Evolutionary conservation across 2,888 invertebrate species (phyloP).

Genomic region (Caenorhabditis becei): DNA sequence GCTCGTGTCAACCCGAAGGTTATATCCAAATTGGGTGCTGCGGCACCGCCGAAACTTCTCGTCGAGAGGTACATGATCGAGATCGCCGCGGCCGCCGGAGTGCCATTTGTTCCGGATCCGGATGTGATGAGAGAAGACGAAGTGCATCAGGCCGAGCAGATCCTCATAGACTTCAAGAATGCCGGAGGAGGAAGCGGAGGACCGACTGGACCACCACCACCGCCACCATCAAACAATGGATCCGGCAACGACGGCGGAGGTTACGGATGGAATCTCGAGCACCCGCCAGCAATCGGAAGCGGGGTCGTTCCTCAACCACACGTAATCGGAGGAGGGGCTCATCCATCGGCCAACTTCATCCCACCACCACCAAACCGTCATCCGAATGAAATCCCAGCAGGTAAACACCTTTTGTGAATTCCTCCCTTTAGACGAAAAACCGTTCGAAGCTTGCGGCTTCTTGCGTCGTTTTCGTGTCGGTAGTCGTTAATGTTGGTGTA

Average conservation of each 20-base stretch:
- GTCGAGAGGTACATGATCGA: conserved; percentile 96
- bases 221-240: conserved; percentile 36
- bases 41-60: conserved; percentile 94
- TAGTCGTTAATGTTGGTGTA: conserved; percentile 1
- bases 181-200: conserved; percentile 59
- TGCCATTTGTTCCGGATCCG: conserved; percentile 95
- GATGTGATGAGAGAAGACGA: conserved; percentile 84
- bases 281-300: conserved; percentile 36
- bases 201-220: conserved; percentile 54
- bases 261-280: conserved; percentile 61
- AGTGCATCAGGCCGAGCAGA: conserved; percentile 78
- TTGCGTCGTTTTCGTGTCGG: not conserved
- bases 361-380: conserved; percentile 51
- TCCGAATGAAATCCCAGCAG: conserved; percentile 46
- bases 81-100: conserved; percentile 95
- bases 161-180: conserved; percentile 81
- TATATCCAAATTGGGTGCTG: conserved; percentile 93
- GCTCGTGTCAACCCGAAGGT: conserved; percentile 77
- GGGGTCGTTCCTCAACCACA: conserved; percentile 23
- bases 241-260: conserved; percentile 52
- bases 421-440: not conserved
- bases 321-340: conserved; percentile 37
- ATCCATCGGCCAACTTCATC: conserved; percentile 17
- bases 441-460: not conserved
- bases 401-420: conserved; percentile 4